Evolutionary conservation across 2,888 invertebrate species (phyloP), one percentile per base, ranked within the genome.

Genomic region (Platycnemis pennipes): DNA sequence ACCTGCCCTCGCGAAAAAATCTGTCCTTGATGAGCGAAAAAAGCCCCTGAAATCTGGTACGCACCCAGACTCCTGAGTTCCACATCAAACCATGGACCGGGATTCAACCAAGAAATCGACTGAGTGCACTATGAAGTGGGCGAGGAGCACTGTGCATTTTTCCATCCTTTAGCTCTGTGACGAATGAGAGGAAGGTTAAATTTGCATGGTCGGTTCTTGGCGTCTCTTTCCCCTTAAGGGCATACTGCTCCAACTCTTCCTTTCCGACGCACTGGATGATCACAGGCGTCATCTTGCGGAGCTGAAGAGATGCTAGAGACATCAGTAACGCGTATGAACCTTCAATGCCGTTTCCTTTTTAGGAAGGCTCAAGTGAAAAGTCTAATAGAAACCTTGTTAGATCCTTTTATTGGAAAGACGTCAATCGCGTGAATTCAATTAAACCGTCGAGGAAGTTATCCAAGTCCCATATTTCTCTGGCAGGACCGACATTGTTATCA

Each of bases 11-110:
- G 49, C 49, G 19, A 49, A 49, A 49, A 49, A 49, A 49, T 49
- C 49, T 19, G 49, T 49, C 49, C 77, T 77, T 77, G 77, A 77
- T 77, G 77, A 77, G 77, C 77, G 77, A 31, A 77, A 77, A 77
- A 77, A 11, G 13, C 37, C 1, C 26, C 77, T 37, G 37, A 77
- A 77, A 77, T 77, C 37, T 37, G 37, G 37, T 13, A 77, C 37
- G 11, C n/a, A 7, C 5, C 31, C 31, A 0, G 26, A 31, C 1
- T 22, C 7, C 69, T 69, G 77, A 63, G 63, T 77, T 37, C 37
- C 8, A 77, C 22, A 26, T 37, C 13, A 37, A n/a, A 16, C 13
- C 4, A 5, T 37, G 3, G 77, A 26, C 63, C 5, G 63, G 1
- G 0, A 37, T n/a, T 26, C n/a, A 4, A 7, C 26, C 0, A 3